These are phyloP conservation scores for Lycocerus yunnanus DNA, from an alignment of 2,888 invertebrate species.

Conservation along the genomic window DNA sequence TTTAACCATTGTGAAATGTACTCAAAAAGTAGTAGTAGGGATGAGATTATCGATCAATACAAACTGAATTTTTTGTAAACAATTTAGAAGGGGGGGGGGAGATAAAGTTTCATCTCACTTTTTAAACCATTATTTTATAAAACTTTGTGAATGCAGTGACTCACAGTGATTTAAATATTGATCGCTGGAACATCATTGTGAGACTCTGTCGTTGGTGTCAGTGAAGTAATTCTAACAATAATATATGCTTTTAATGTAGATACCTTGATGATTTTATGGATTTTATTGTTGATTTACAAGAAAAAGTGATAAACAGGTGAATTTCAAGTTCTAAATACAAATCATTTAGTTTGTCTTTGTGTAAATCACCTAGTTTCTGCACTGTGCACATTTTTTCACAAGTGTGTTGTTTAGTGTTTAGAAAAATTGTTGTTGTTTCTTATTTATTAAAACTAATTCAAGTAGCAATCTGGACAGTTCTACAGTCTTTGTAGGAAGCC, in stretches of 20 bases:
- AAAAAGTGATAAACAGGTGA: conserved; percentile 36
- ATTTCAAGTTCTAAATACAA: conserved; percentile 12
- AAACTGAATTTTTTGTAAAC: neutral
- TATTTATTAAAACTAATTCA: neutral
- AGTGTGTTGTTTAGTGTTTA: neutral
- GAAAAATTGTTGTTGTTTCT: neutral
- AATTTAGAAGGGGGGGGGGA: neutral
- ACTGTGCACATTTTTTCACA: neutral
- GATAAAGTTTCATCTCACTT: neutral
- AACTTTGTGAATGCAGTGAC: neutral
- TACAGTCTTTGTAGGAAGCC: too few species aligned
- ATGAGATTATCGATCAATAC: neutral
- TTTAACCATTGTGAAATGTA: neutral
- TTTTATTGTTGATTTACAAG: conserved; percentile 27
- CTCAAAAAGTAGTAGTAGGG: neutral
- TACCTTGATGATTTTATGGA: conserved; percentile 45
- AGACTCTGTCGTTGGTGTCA: neutral
- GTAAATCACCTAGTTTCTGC: neutral
- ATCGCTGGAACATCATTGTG: neutral
- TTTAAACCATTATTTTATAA: neutral
- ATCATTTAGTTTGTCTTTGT: conserved; percentile 13
- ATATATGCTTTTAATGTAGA: conserved; percentile 39
- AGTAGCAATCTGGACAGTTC: too few species aligned
- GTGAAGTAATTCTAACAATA: neutral
- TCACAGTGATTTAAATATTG: neutral